phyloP scores from a whole-genome alignment of 35 echinoderm and acorn worm genomes.

The Heliocidaris erythrogramma region DNA sequence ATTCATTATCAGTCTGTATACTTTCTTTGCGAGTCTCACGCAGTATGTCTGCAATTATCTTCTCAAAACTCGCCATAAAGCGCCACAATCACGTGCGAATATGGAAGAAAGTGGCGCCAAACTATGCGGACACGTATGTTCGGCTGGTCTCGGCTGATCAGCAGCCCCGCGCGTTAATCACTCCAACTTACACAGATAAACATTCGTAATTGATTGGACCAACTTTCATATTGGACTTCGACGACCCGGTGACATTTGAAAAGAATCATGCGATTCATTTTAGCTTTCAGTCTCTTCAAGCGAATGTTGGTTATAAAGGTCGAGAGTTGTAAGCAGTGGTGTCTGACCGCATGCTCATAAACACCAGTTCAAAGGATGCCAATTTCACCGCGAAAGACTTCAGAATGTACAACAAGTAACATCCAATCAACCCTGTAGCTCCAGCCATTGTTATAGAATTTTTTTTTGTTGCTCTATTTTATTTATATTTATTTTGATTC shows the following conservation, averaged over 20 bases:
- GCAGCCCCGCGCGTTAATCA: neutral
- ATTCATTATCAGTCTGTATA: neutral
- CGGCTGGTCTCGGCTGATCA: neutral
- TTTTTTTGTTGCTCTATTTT: too few relatives aligned
- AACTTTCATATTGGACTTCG: neutral
- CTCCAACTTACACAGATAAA: neutral
- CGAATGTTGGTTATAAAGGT: constrained; percentile 16
- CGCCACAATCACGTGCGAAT: neutral
- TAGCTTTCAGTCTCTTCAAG: neutral
- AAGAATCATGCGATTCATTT: neutral
- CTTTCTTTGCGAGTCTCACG: neutral
- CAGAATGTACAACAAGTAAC: neutral
- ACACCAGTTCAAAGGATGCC: neutral
- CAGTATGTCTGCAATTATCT: too few relatives aligned
- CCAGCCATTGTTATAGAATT: too few relatives aligned
- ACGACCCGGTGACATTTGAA: neutral
- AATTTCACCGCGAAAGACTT: neutral
- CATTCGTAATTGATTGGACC: neutral
- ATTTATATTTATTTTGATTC: too few relatives aligned
- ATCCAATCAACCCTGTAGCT: neutral
- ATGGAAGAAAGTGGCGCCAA: neutral
- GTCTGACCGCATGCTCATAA: neutral
- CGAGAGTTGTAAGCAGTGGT: neutral
- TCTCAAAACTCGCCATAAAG: neutral
- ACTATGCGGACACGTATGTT: neutral